These are phyloP conservation scores for Orcinus orca DNA, from an alignment of 2,113 vertebrate genomes.

Conservation along the genomic window DNA sequence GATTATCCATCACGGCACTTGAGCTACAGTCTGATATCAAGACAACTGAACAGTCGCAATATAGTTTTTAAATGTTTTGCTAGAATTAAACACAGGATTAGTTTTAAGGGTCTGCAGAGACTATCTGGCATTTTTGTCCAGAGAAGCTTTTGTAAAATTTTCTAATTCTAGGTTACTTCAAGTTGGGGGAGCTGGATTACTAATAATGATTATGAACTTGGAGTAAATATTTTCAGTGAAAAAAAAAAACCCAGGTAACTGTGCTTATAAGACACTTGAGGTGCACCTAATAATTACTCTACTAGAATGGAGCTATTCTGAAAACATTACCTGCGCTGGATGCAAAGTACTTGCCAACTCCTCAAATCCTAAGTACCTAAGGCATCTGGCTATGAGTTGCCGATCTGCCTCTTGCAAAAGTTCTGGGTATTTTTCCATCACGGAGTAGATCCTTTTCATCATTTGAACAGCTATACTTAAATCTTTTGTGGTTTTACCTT, in stretches of 20 bases:
- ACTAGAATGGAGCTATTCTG: neutral
- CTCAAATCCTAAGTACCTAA: constrained; percentile 74
- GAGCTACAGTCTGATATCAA: neutral
- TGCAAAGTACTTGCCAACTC: constrained; percentile 63
- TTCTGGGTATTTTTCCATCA: constrained; percentile 71
- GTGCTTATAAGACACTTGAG: neutral
- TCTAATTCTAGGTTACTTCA: neutral
- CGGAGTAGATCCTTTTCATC: constrained; percentile 78
- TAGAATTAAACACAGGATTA: neutral
- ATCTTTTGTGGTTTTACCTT: constrained; percentile 60
- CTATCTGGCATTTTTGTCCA: neutral
- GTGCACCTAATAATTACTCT: neutral
- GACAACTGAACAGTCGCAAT: neutral
- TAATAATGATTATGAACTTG: neutral
- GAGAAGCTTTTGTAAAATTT: neutral
- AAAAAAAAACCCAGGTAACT: neutral
- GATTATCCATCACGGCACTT: neutral
- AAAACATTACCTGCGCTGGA: constrained; percentile 56
- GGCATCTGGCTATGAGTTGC: constrained; percentile 62
- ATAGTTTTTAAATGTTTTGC: neutral
- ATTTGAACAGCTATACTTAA: constrained; percentile 69
- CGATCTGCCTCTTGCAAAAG: constrained; percentile 63
- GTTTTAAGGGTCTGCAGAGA: neutral
- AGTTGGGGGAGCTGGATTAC: neutral
- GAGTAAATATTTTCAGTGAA: constrained; percentile 25